Evolutionary conservation across 1,140 invertebrate species (phyloP).

Genomic region (Pogonomyrmex californicus): DNA sequence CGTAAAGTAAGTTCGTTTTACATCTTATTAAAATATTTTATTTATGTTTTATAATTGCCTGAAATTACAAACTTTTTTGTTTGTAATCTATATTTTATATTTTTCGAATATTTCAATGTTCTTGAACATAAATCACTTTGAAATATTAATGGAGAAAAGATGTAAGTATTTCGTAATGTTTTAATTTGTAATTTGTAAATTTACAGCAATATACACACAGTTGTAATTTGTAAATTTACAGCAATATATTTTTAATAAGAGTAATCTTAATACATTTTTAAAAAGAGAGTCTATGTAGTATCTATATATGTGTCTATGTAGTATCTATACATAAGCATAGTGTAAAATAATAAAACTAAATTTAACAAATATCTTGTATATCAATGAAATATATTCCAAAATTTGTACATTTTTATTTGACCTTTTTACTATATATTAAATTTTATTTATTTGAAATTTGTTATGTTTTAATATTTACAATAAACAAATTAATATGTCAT

Average conservation of each 20-base stretch:
- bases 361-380: background rate
- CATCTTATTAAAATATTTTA: conserved; percentile 27
- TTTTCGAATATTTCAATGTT: conserved; percentile 30
- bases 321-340: too few species aligned
- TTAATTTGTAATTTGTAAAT: background rate
- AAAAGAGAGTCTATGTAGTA: background rate
- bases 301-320: too few species aligned
- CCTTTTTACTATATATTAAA: background rate
- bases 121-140: conserved; percentile 32
- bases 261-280: background rate
- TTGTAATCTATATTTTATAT: conserved; percentile 4
- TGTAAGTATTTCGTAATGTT: background rate
- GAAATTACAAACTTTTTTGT: conserved; percentile 6
- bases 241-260: background rate
- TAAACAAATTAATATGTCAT: background rate
- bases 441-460: background rate
- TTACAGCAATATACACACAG: too few species aligned
- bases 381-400: background rate
- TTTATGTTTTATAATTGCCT: background rate
- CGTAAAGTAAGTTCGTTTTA: conserved; percentile 48
- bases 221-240: background rate
- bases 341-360: background rate
- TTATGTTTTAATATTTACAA: background rate
- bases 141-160: conserved; percentile 6
- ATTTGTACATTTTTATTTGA: background rate